These are phyloP conservation scores for Chaetorhynchus papuensis DNA, from an alignment of 2,113 vertebrate species.

Conservation along the genomic window DNA sequence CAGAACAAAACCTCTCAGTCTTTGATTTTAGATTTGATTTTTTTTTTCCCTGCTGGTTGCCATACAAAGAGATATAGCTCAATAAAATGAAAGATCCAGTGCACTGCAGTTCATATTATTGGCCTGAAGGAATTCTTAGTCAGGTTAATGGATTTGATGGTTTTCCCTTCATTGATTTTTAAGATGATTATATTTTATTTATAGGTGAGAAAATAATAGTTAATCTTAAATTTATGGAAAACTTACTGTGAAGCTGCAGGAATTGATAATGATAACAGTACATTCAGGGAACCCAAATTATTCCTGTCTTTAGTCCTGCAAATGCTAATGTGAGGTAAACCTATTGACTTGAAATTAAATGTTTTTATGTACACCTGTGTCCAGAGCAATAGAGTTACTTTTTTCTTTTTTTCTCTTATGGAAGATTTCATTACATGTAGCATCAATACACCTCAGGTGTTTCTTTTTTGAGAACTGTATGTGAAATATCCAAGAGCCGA, in stretches of 20 bases:
- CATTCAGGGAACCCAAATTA: constrained; percentile 58
- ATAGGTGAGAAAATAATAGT: constrained; percentile 82
- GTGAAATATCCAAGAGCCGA: constrained; percentile 53
- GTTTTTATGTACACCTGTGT: constrained; percentile 45
- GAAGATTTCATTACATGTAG: constrained; percentile 61
- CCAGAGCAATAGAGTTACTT: constrained; percentile 45
- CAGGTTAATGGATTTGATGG: constrained; percentile 77
- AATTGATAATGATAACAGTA: constrained; percentile 72
- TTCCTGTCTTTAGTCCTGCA: constrained; percentile 57
- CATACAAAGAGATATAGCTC: constrained; percentile 86
- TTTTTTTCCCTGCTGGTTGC: constrained; percentile 73
- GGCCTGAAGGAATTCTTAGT: constrained; percentile 85
- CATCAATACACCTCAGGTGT: constrained; percentile 53
- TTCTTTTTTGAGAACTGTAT: constrained; percentile 58
- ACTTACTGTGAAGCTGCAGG: constrained; percentile 67
- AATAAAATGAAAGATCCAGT: constrained; percentile 84
- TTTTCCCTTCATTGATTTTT: constrained; percentile 86
- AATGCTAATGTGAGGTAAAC: constrained; percentile 53
- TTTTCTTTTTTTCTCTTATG: constrained; percentile 43
- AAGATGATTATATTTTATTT: constrained; percentile 93
- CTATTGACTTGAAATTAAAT: constrained; percentile 70
- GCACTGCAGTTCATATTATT: constrained; percentile 74
- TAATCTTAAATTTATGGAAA: constrained; percentile 78
- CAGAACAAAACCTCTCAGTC: constrained; percentile 66
- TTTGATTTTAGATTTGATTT: constrained; percentile 85